Evolutionary conservation across 2,888 invertebrate genomes (phyloP), one percentile per base, ranked within the genome.

Genomic region (Zygogramma bicolorata): DNA sequence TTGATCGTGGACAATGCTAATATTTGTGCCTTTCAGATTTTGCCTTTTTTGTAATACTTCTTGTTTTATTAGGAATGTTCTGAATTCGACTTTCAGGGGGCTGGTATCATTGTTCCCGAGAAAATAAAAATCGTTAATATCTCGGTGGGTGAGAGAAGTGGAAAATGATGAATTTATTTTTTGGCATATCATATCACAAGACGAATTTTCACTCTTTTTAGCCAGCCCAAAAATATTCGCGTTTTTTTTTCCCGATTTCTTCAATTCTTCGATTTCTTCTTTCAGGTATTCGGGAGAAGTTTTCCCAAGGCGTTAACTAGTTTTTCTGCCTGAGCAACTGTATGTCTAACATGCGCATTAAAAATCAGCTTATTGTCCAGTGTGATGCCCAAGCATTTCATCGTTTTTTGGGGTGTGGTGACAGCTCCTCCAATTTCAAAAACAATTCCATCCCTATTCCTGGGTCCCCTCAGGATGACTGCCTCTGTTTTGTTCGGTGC

Each of bases 401-500:
- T 68, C 2, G 22, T 10, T 31, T 63, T 46, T 61, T 49, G 15
- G 42, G 58, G 7, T 18, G 10, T 7, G 63, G 46, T 22, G 10
- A 18, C 34, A 10, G 8, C n/a, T 2, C 68, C 68, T 1, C 22
- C 40, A 2, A 71, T 15, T 1, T 13, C 34, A 8, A 74, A 42
- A 6, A 15, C 18, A n/a, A 74, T 4, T 27, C 58, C 18, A 10
- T 57, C 34, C 13, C 60, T 3, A 7, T 68, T 40, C 40, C 71
- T 38, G 27, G n/a, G 46, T 1, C 71, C 65, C 1, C 20, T 53
- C 0, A 60, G 3, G 1, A 73, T 59, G 0, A 73, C 25, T 7
- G 69, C 25, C 31, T 70, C 69, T 1, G 69, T 73, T 62, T 73
- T 70, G 5, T 65, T 20, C 7, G 69, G 46, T 0, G 60, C 61